Base-by-base conservation (phyloP, 1,140 invertebrate species). In the Paralvinella palmiformis region DNA sequence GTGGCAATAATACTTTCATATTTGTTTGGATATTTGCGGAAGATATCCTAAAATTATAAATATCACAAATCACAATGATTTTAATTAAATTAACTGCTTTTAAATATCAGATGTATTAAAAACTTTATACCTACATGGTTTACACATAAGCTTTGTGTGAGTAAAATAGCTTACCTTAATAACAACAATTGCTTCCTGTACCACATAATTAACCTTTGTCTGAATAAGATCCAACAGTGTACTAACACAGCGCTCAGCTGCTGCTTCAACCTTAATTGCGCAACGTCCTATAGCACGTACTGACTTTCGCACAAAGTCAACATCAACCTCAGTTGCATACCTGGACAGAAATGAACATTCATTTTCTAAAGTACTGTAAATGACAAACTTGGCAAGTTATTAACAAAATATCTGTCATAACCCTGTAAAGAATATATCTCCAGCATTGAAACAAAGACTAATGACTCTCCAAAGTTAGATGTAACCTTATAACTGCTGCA, bases 1-100 rank as follows among this genome's bases (percentile, higher is more conserved):
- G 96, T 99, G 55, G 95, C 97, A 75, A 99, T 99, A 75, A 99
- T 99, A 75, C 94, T 98, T 82, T 99, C 97, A 76, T 99, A 99
- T 81, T 98, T 98, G 78, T 99, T 99, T 1, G 97, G 97, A 81
- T 99, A 99, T 79, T 99, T 99, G 64, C 96, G 85, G 86, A 99
- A 99, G 69, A 99, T 99, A 77, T 98, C 96, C 84, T 66, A 52
- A 22, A 59, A 59, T 5, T 5, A 63, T 63, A 20, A 59, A 61
- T 33, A 59, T 20, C 6, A 36, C n/a, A 31, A 15, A 55, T 27
- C 5, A 62, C 24, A 59, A 59, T 59, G 20, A 53, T 37, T 7
- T 10, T 59, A 3, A 53, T 17, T 22, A 53, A 36, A 15, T 7
- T 57, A 6, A 31, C n/a, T n/a, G n/a, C n/a, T n/a, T n/a, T n/a